These are phyloP conservation scores for Colaptes auratus DNA, from an alignment of 2,113 vertebrate species.

Conservation along the genomic window DNA sequence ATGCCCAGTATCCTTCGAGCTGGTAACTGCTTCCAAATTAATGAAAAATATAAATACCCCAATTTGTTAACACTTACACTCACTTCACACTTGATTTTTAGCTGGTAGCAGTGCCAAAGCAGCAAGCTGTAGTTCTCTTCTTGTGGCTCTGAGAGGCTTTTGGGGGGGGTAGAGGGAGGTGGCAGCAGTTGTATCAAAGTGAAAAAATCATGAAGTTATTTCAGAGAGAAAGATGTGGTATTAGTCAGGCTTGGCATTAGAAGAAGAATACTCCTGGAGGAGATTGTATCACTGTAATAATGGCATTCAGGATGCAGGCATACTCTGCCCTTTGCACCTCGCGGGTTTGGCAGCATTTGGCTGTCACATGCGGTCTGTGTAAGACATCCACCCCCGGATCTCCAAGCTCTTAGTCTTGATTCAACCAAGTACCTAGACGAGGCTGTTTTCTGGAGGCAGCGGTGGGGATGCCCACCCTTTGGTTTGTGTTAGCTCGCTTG, in stretches of 20 bases:
- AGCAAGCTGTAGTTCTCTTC: neutral
- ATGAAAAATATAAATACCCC: neutral
- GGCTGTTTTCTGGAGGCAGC: neutral
- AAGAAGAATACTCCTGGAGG: neutral
- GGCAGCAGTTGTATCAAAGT: neutral
- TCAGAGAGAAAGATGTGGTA: neutral
- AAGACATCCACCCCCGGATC: neutral
- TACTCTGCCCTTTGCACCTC: neutral
- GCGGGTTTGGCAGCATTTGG: fast-evolving
- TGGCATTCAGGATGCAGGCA: neutral
- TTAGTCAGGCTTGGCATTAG: neutral
- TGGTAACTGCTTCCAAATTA: neutral
- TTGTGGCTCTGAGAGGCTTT: neutral
- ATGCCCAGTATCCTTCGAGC: neutral
- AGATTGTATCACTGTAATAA: neutral
- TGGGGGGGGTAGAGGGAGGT: neutral
- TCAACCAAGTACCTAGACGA: fast-evolving
- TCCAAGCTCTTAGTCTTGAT: neutral
- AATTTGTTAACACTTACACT: neutral
- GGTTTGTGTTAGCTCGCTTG: neutral
- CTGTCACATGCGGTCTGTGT: fast-evolving
- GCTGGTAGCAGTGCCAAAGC: neutral
- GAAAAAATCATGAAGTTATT: neutral
- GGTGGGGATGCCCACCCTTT: neutral
- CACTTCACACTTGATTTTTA: neutral